phyloP scores from a whole-genome alignment of 2,113 vertebrate genomes.

The Chelonoidis abingdonii region DNA sequence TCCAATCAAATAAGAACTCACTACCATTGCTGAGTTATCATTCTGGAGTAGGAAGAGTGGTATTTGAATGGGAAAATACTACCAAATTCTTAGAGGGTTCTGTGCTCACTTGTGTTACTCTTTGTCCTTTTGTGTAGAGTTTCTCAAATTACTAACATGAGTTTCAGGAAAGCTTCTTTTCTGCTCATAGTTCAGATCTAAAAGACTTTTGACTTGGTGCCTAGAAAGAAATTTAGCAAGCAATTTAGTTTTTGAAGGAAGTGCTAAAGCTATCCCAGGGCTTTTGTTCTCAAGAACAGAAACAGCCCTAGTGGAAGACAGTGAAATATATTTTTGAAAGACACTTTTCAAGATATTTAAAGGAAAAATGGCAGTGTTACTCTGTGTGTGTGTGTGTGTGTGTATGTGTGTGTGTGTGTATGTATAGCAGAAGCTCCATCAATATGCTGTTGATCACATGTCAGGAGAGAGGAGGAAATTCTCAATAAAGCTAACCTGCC shows the following conservation, averaged over 20 bases:
- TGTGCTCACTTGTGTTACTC: constrained; percentile 20
- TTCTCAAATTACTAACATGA: neutral
- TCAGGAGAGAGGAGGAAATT: too few relatives aligned
- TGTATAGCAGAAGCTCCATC: too few relatives aligned
- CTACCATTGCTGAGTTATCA: neutral
- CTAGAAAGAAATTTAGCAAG: constrained; percentile 70
- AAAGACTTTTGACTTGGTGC: constrained; percentile 68
- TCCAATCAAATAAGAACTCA: neutral
- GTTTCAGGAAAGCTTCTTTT: constrained; percentile 57
- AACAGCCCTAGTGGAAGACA: constrained; percentile 40
- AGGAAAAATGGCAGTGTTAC: neutral
- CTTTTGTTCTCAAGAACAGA: constrained; percentile 52
- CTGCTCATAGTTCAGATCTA: constrained; percentile 61
- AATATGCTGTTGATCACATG: too few relatives aligned
- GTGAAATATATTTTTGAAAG: constrained; percentile 39
- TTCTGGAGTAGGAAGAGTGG: neutral
- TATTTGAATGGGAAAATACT: constrained; percentile 9
- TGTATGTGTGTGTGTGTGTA: too few relatives aligned
- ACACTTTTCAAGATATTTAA: constrained; percentile 7
- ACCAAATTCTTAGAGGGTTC: constrained; percentile 17
- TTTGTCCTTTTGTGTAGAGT: constrained; percentile 27
- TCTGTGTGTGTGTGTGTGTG: too few relatives aligned
- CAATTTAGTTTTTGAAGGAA: constrained; percentile 62
- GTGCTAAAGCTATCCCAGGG: constrained; percentile 26
- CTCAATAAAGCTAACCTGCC: too few relatives aligned